These are phyloP conservation scores for Branchipolynoe longqiensis DNA, from an alignment of 2,888 invertebrate genomes.

Conservation along the genomic window DNA sequence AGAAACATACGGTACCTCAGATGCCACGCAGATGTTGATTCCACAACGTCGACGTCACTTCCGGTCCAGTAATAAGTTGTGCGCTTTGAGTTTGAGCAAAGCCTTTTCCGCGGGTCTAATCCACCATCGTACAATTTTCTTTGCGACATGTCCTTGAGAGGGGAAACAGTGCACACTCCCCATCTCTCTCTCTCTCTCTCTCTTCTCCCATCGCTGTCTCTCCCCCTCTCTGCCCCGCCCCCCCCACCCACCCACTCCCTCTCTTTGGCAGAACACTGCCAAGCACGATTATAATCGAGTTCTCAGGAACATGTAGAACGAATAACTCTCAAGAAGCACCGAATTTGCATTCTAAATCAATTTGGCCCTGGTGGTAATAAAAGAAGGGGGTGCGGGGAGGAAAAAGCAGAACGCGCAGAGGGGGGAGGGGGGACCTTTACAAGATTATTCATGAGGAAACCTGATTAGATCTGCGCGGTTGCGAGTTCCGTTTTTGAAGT, in stretches of 20 bases:
- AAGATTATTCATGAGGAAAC: constrained; percentile 49
- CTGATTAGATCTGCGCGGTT: constrained; percentile 48
- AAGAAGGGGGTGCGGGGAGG: constrained; percentile 7
- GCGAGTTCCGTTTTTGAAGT: constrained; percentile 17
- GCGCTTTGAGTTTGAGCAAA: constrained; percentile 12
- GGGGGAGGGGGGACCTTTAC: constrained; percentile 43
- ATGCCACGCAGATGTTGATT: too few species aligned
- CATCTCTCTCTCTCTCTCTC: too few species aligned
- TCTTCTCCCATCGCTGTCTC: too few species aligned
- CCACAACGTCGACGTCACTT: too few species aligned
- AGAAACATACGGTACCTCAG: too few species aligned
- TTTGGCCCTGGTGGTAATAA: constrained; percentile 43
- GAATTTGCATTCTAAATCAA: constrained; percentile 51
- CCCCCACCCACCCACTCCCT: too few species aligned
- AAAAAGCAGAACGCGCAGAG: too few species aligned
- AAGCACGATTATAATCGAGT: constrained; percentile 43
- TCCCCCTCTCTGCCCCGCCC: too few species aligned
- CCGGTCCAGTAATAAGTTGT: too few species aligned
- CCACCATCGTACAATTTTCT: constrained; percentile 22
- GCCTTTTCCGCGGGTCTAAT: not conserved
- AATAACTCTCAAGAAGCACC: constrained; percentile 45
- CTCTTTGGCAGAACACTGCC: constrained; percentile 12
- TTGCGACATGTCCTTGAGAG: constrained; percentile 31
- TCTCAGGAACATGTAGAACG: constrained; percentile 43
- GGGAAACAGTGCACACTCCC: not conserved